A percentile compares a stretch with the other conserved stretches of the same genome.
phyloP scores from a whole-genome alignment of 2,797 vertebrate genomes.

The Salarias fasciatus region DNA sequence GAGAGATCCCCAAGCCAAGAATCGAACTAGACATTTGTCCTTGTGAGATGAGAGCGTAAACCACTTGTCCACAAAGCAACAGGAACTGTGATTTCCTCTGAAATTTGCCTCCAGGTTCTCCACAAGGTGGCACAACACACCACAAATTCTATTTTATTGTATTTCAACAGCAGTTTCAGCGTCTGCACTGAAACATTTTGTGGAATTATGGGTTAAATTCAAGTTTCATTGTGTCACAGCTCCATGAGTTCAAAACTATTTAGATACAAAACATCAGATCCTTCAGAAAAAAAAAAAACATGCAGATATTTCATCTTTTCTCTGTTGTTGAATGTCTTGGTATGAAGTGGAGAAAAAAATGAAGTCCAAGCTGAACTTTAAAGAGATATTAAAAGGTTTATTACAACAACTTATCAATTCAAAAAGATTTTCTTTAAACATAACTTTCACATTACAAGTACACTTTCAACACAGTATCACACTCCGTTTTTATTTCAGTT shows the following conservation, averaged over 20 bases:
- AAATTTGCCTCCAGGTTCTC: constrained; percentile 9
- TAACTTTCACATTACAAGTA: constrained; percentile 83
- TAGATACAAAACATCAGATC: too few species aligned
- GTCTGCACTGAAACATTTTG: too few species aligned
- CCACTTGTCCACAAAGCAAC: too few species aligned
- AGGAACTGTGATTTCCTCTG: too few species aligned
- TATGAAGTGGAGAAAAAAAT: neutral
- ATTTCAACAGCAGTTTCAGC: too few species aligned
- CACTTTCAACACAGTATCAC: constrained; percentile 81
- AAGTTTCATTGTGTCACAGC: too few species aligned
- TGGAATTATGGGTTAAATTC: too few species aligned
- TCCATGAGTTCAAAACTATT: too few species aligned
- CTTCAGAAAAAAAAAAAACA: too few species aligned
- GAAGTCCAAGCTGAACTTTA: constrained; percentile 49
- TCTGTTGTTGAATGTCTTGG: neutral
- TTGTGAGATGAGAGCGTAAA: too few species aligned
- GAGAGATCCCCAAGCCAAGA: too few species aligned
- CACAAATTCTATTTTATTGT: constrained; percentile 28
- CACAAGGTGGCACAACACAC: constrained; percentile 82
- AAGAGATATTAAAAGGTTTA: constrained; percentile 88
- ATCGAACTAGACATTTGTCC: too few species aligned
- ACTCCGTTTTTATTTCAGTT: constrained; percentile 60
- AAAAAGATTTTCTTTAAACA: constrained; percentile 76
- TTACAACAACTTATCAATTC: constrained; percentile 83
- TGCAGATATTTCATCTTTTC: neutral